A percentile compares a stretch with the other conserved stretches of the same genome.
Conservation (phyloP, 2,113 vertebrate species). For the Pionites leucogaster region DNA sequence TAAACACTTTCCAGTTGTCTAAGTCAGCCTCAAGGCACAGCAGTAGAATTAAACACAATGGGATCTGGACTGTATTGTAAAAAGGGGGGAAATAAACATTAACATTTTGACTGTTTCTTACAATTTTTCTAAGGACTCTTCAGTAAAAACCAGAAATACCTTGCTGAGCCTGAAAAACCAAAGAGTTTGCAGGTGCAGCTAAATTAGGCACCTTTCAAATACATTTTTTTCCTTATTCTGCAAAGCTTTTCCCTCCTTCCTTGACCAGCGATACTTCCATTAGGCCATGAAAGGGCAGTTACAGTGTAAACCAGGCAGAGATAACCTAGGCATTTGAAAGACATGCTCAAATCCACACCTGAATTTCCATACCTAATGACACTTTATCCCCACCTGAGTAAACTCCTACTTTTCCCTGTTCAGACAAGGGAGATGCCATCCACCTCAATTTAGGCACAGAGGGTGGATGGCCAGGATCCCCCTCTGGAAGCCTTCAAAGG, state of each 20-base stretch:
- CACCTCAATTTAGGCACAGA: neutral
- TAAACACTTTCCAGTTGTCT: neutral
- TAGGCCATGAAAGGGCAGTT: neutral
- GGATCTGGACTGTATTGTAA: neutral
- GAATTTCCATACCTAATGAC: neutral
- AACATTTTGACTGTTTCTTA: neutral
- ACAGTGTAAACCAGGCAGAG: neutral
- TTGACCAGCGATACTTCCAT: neutral
- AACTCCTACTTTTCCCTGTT: neutral
- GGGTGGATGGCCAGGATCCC: neutral
- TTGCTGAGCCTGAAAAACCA: neutral
- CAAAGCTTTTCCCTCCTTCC: neutral
- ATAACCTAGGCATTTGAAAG: neutral
- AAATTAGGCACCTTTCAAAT: neutral
- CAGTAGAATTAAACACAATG: neutral
- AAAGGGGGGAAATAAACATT: neutral
- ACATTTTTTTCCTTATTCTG: neutral
- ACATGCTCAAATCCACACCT: neutral
- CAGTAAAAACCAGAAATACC: neutral
- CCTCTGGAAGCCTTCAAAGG: neutral
- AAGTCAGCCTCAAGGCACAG: neutral
- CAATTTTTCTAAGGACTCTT: neutral
- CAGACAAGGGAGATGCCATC: neutral
- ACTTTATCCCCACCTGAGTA: neutral
- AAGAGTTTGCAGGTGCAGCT: neutral